Evolutionary conservation across 2,113 vertebrate species (phyloP), one percentile per base, ranked within the genome.

Genomic region (Oophaga pumilio): DNA sequence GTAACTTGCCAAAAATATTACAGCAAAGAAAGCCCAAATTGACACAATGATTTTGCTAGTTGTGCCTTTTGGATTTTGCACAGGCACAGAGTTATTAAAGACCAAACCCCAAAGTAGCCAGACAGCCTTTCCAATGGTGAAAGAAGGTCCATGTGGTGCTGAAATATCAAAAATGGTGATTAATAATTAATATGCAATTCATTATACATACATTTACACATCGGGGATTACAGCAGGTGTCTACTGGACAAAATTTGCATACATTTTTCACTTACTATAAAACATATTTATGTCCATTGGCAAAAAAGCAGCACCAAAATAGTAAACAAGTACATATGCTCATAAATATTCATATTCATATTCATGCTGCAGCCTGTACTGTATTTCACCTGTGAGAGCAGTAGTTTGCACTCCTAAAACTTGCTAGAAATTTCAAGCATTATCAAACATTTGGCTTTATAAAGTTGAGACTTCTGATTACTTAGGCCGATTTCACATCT

Each of bases 11-110:
- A 99, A 93, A 93, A 99, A 99, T 83, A 99, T 99, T 92, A 99
- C 98, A 0, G 98, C 98, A 13, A 99, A 99, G 95, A 99, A 99
- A 90, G 98, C 98, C 98, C 98, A 99, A 57, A 99, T 97, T 0
- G 98, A 99, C 89, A 99, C 98, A 90, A 99, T 99, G 93, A 99
- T 99, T 93, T 99, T 99, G 92, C 97, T 99, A 76, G 98, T 99
- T 0, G 97, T 99, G 20, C 98, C 98, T 89, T 97, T 98, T 0
- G 98, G 98, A 86, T 99, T 99, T 91, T 99, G 97, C 28, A 99
- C 98, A 0, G 98, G 98, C 89, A 99, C 98, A 0, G 98, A 99
- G 94, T 99, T 99, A 94, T 99, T 99, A 93, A 99, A 99, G 22
- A 99, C 98, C 92, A 99, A 94, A 84, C 98, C 98, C 98, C 98